Percentiles rank a stretch among this genome's conserved stretches.
phyloP scores from a whole-genome alignment of 2,888 invertebrate species.

The Melangyna quadrimaculata region DNA sequence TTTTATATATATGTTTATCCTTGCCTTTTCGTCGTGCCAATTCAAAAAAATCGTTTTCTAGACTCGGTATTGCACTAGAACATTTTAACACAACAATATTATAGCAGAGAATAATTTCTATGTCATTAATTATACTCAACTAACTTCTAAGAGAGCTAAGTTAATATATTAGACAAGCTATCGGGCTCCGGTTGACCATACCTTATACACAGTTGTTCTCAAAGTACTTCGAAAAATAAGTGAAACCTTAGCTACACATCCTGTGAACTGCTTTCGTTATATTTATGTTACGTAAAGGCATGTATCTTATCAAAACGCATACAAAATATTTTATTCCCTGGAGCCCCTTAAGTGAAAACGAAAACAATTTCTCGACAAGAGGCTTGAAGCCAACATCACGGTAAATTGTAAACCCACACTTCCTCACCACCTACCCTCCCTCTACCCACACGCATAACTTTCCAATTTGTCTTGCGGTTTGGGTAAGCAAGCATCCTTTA shows the following conservation, averaged over 20 bases:
- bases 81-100: too few relatives aligned
- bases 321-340: conserved; percentile 31
- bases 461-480: conserved; percentile 66
- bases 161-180: neutral
- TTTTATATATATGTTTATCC: too few relatives aligned
- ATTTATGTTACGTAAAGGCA: neutral
- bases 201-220: neutral
- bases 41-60: too few relatives aligned
- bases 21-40: too few relatives aligned
- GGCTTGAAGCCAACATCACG: neutral
- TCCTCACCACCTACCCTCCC: neutral
- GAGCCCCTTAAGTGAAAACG: conserved; percentile 58
- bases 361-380: conserved; percentile 56
- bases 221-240: neutral
- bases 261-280: neutral
- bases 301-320: conserved; percentile 24
- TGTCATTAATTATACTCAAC: neutral
- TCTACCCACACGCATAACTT: conserved; percentile 58
- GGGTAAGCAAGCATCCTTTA: conserved; percentile 23
- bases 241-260: neutral
- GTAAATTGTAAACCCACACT: neutral
- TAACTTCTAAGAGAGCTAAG: neutral
- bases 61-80: too few relatives aligned
- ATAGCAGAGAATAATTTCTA: too few relatives aligned
- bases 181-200: neutral